These are phyloP conservation scores for Nesidiocoris tenuis DNA, from an alignment of 2,888 invertebrate genomes.

Conservation along the genomic window DNA sequence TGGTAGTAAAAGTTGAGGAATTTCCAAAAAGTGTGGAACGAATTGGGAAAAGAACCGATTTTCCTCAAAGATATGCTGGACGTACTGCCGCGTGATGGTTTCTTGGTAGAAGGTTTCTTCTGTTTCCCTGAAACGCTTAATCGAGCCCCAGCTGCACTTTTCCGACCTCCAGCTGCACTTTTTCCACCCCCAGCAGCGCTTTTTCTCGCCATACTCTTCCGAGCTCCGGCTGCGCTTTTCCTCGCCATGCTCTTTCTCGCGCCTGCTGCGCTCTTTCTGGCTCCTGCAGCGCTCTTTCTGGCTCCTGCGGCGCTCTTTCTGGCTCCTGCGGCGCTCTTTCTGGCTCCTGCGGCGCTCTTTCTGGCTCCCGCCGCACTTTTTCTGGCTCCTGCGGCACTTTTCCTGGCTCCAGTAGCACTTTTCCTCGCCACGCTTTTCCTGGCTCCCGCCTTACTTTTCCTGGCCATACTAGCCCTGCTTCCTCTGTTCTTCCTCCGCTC, in stretches of 20 bases:
- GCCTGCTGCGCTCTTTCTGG: constrained; percentile 11
- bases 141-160: background rate
- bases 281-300: background rate
- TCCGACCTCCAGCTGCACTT: background rate
- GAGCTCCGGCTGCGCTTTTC: background rate
- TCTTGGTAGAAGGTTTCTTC: background rate
- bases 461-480: background rate
- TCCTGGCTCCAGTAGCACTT: background rate
- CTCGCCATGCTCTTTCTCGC: constrained; percentile 8
- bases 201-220: constrained; percentile 22
- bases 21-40: background rate
- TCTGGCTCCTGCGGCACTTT: background rate
- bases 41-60: background rate
- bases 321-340: background rate
- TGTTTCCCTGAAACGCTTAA: background rate
- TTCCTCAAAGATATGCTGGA: background rate
- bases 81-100: background rate
- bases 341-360: constrained; percentile 2
- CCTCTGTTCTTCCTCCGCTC: background rate
- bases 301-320: background rate
- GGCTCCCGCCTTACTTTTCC: background rate
- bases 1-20: constrained; percentile 5
- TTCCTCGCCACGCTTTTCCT: constrained; percentile 19
- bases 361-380: constrained; percentile 4
- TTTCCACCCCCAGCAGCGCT: background rate